Base-by-base conservation (phyloP, 2,888 invertebrate genomes). In the Hecatera dysodea region DNA sequence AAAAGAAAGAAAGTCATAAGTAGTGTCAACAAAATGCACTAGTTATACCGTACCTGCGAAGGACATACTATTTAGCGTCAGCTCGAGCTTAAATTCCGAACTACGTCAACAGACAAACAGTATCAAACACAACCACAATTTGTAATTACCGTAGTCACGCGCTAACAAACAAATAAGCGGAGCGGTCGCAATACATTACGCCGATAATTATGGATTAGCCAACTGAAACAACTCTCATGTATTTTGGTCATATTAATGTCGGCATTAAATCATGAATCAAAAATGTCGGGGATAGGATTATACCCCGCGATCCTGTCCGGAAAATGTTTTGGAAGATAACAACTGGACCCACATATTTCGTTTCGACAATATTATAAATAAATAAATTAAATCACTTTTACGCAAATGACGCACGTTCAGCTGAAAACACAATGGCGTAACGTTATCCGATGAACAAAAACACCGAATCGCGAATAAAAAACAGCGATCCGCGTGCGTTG, bases 191-290 rank as follows among this genome's bases (percentile, higher is more conserved):
- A 89, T 90, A 88, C 89, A 89, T 92, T 88, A 89, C 85, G 78
- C 81, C 87, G 82, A 91, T 91, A 90, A 93, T 90, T 90, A 91
- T 88, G 88, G 90, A 91, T 93, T 90, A 91, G 90, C 85, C 82
- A 72, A 84, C 86, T 89, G 87, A 88, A 91, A 91, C 89, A 89
- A 89, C 89, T 89, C 86, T 82, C 88, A 89, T 85, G 86, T 88
- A 90, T 90, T 84, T 89, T 85, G 86, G 81, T 79, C 85, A 86
- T 87, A 90, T 89, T 90, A 89, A 91, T 90, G 87, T 80, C 82
- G 74, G 79, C 72, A 87, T 88, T 89, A 85, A 86, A 89, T 90
- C 89, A 90, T 89, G 83, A 87, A 90, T 89, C 88, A 88, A 88
- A 91, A 84, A 85, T 84, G 83, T 78, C 84, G 77, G 80, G 76